Percentiles rank a stretch among this genome's conserved stretches.
phyloP scores from a whole-genome alignment of 2,113 vertebrate genomes.

The Dermatemys mawii region DNA sequence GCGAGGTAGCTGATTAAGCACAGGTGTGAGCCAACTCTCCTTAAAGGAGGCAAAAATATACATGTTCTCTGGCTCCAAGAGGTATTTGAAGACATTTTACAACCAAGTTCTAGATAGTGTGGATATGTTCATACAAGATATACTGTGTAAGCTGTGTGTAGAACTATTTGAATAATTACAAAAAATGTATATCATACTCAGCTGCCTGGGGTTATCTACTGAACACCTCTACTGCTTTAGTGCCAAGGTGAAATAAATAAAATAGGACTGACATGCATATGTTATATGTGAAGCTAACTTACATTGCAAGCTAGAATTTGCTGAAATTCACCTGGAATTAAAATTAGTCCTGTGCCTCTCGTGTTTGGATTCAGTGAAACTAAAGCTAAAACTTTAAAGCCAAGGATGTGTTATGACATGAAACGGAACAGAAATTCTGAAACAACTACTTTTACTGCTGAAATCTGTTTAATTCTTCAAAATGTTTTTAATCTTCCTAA shows the following conservation, averaged over 20 bases:
- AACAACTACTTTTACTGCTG: neutral
- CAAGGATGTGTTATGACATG: neutral
- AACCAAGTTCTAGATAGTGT: neutral
- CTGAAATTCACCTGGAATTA: neutral
- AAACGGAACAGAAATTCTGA: neutral
- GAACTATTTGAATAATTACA: neutral
- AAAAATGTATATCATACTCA: neutral
- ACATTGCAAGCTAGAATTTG: neutral
- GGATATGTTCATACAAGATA: neutral
- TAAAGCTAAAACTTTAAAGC: slow-evolving; percentile 2
- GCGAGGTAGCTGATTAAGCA: neutral
- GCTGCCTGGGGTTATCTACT: neutral
- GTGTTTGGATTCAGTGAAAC: neutral
- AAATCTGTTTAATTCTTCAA: slow-evolving; percentile 18
- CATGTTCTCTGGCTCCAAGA: neutral
- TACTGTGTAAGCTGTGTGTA: neutral
- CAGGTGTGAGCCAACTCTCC: neutral
- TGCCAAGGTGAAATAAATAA: slow-evolving; percentile 5
- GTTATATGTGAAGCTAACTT: neutral
- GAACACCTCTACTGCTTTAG: neutral
- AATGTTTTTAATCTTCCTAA: slow-evolving; percentile 42
- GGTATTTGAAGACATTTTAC: neutral
- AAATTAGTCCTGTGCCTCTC: neutral
- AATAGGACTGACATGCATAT: neutral
- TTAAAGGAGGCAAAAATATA: neutral